phyloP scores from a whole-genome alignment of 2,113 vertebrate species.

The Thryonomys swinderianus region DNA sequence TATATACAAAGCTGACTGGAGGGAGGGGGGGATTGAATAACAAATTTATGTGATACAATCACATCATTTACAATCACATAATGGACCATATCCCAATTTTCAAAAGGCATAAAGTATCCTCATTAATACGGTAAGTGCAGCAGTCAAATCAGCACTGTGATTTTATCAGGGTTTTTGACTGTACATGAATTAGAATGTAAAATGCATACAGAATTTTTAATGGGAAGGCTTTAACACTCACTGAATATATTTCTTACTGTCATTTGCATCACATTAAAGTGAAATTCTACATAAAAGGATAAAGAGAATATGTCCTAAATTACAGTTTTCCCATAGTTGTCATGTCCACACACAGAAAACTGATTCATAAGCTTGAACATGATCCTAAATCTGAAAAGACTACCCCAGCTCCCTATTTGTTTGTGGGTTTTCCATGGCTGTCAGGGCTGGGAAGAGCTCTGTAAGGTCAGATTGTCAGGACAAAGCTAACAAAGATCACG shows the following conservation, averaged over 20 bases:
- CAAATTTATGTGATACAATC: conserved; percentile 90
- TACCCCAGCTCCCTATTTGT: conserved; percentile 68
- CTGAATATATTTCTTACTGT: conserved; percentile 89
- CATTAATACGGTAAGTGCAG: conserved; percentile 92
- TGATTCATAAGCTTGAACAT: conserved; percentile 81
- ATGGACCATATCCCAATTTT: conserved; percentile 90
- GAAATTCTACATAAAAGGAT: conserved; percentile 89
- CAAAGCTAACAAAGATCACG: conserved; percentile 71
- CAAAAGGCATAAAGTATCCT: conserved; percentile 92
- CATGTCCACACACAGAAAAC: conserved; percentile 84
- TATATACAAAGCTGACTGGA: conserved; percentile 86
- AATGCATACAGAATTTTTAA: conserved; percentile 92
- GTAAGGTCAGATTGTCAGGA: conserved; percentile 76
- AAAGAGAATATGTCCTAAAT: conserved; percentile 88
- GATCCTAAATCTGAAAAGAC: conserved; percentile 81
- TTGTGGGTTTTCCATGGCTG: conserved; percentile 77
- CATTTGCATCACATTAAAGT: conserved; percentile 91
- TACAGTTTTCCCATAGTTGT: conserved; percentile 86
- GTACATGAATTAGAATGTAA: conserved; percentile 92
- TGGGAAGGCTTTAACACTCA: conserved; percentile 88
- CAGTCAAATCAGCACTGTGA: conserved; percentile 91
- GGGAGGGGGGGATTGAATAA: conserved; percentile 90
- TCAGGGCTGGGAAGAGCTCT: conserved; percentile 63
- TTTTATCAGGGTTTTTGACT: conserved; percentile 92
- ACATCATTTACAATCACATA: conserved; percentile 91